A percentile compares a stretch with the other conserved stretches of the same genome.
Evolutionary conservation across 2,113 vertebrate genomes (phyloP).

Genomic region (Apaloderma vittatum): DNA sequence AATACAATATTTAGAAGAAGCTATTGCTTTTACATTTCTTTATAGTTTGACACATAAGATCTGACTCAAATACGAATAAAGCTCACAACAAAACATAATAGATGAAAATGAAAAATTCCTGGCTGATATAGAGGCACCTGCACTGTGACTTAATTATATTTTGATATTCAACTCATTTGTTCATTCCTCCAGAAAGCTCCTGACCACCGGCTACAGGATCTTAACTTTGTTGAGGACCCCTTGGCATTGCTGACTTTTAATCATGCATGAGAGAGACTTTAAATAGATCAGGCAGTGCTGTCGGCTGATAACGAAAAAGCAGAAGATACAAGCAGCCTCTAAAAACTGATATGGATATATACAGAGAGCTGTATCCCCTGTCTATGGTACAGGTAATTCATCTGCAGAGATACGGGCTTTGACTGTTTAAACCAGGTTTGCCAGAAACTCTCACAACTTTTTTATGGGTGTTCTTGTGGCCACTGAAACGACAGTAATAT

Average conservation of each 20-base stretch:
- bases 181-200: neutral
- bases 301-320: neutral
- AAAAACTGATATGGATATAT: neutral
- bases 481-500: neutral
- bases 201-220: neutral
- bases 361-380: neutral
- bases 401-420: neutral
- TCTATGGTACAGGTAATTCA: neutral
- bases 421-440: neutral
- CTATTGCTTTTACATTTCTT: conserved; percentile 44
- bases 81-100: neutral
- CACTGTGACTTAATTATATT: neutral
- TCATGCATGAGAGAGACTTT: neutral
- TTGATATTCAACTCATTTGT: neutral
- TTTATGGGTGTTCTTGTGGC: neutral
- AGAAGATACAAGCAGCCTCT: neutral
- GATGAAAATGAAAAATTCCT: conserved; percentile 41
- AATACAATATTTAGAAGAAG: conserved; percentile 30
- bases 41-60: conserved; percentile 29
- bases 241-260: neutral
- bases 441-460: neutral
- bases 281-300: neutral
- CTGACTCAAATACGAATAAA: conserved; percentile 36
- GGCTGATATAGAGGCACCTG: neutral
- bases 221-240: neutral